Percentiles rank a stretch among this genome's conserved stretches.
Conservation (phyloP, 2,113 vertebrate species). For the Porphyrio hochstetteri region DNA sequence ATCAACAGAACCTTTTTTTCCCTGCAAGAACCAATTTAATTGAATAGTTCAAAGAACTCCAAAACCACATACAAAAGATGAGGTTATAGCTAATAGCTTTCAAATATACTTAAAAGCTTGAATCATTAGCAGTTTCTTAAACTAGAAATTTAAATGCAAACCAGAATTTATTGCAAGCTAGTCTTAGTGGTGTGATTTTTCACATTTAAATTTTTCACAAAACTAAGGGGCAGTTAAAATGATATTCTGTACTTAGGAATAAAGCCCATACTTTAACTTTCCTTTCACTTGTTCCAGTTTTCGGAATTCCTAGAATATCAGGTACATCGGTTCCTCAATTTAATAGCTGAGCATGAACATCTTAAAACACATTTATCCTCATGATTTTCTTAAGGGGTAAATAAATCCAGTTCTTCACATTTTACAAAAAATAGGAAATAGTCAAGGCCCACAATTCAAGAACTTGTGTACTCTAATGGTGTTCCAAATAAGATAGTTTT, state of each 20-base stretch:
- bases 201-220: background rate
- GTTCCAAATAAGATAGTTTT: background rate
- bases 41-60: conserved; percentile 41
- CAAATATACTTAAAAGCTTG: conserved; percentile 58
- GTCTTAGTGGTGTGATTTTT: background rate
- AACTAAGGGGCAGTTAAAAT: background rate
- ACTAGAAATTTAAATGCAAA: background rate
- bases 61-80: conserved; percentile 49
- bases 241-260: background rate
- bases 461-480: background rate
- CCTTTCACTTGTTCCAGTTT: background rate
- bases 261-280: background rate
- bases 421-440: background rate
- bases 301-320: background rate
- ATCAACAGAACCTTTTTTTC: conserved; percentile 56
- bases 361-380: background rate
- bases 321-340: background rate
- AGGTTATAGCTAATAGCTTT: conserved; percentile 50
- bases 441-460: background rate
- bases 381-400: background rate
- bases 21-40: conserved; percentile 63
- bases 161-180: background rate
- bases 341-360: background rate
- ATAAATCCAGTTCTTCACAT: background rate
- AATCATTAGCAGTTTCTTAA: conserved; percentile 40